Base-by-base conservation (phyloP, 2,888 invertebrate genomes). In the Mycogona germanica region DNA sequence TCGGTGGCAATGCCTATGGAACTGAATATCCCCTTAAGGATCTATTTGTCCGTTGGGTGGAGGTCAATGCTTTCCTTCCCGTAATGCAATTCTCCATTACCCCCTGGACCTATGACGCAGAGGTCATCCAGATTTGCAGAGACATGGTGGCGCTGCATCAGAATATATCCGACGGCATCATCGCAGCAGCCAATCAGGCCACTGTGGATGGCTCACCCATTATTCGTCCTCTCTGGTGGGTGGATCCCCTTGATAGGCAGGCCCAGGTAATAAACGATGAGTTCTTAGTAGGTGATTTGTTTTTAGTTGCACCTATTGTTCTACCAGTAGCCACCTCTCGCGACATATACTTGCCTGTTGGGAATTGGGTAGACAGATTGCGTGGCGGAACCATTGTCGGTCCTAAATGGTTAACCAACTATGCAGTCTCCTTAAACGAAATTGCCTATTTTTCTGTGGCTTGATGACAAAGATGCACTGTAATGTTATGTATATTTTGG, bases 141-240 rank as follows among this genome's bases (percentile, higher is more conserved):
- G 76, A 73, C 51, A 82, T 77, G 65, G 78, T 82, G 0, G 71
- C 78, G 1, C 66, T 87, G 0, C 86, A 86, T 63, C 76, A 75
- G 0, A 64, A 71, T 9, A 78, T 79, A 61, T 73, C 67, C 1
- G 75, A 77, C 1, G 29, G 41, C 2, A 70, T 75, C 35, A 80
- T 87, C 54, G 72, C 77, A 59, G 68, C 72, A 2, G 78, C 79
- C 0, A 64, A 76, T 48, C 69, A 74, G 4, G 74, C 80, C 0
- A 75, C 79, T 0, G 60, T 63, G 2, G 72, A 75, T 1, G 86
- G 85, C 12, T 73, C 75, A 2, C 87, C 86, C 0, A 78, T 87
- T 12, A 85, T 86, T 69, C 74, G 82, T 2, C 89, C 89, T 0
- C 74, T 89, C 35, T 91, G 89, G 89, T 89, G 87, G 87, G 65